Base-by-base conservation (phyloP, 2,797 vertebrate species). In the Cyclopterus lumpus region DNA sequence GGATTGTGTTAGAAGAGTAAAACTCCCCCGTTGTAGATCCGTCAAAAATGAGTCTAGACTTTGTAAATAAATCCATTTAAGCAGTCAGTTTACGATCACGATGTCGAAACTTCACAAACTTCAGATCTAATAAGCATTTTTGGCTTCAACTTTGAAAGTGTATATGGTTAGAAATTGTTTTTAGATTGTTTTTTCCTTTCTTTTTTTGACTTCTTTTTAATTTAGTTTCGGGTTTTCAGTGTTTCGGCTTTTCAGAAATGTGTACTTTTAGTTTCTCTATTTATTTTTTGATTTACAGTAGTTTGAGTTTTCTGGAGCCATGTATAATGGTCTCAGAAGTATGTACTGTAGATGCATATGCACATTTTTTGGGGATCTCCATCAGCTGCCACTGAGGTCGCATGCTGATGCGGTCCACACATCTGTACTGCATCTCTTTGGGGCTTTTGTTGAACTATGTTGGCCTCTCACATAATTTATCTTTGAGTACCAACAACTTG, bases 21-120 rank as follows among this genome's bases (percentile, higher is more conserved):
- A 80, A 70, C 78, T 67, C 77, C 64, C 60, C 32, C 49, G 76
- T 75, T 60, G 67, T 77, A 68, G 46, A 85, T 84, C 79, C 22
- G n/a, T 88, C 82, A 82, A 79, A n/a, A n/a, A 89, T 88, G 67
- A 87, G 82, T 87, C 86, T 81, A 83, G 85, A 90, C 89, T 88
- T 88, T 88, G 82, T 83, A 91, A 89, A 89, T 87, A 86, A 85
- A 88, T 72, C 83, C 36, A 20, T 86, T 71, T 65, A 40, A 67
- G 65, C 24, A 53, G 64, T 67, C 60, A 36, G 59, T 79, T 73
- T 78, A 26, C 67, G 65, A 81, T 81, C 30, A 44, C 15, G 1
- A 61, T 57, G 54, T 59, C 49, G 11, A 79, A 82, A 78, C 70
- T 83, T 79, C 14, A 38, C 46, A 58, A 66, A 71, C 79, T 78